These are phyloP conservation scores for Siderastrea siderea DNA, from an alignment of 92 coral and sea anemone species.

Conservation along the genomic window DNA sequence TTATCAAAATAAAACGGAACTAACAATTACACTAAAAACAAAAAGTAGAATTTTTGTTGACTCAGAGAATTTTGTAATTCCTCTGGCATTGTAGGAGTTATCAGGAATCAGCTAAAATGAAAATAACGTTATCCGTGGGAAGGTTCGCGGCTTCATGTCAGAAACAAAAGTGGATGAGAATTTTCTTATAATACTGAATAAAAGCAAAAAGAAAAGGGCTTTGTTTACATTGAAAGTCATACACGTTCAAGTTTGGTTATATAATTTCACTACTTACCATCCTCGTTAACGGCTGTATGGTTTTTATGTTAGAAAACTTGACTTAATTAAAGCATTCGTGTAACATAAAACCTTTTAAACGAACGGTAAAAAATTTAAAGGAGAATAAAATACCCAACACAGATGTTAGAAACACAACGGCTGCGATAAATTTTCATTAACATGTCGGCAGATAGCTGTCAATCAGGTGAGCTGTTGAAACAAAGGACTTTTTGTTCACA, in stretches of 20 bases:
- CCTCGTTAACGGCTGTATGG: too few relatives aligned
- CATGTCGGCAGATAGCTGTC: neutral
- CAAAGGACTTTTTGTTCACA: neutral
- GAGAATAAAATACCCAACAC: neutral
- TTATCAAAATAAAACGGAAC: too few relatives aligned
- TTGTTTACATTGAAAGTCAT: neutral
- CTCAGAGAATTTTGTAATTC: too few relatives aligned
- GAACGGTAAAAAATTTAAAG: neutral
- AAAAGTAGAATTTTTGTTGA: too few relatives aligned
- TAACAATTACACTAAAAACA: too few relatives aligned
- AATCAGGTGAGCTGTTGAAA: neutral
- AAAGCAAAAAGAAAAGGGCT: neutral
- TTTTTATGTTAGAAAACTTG: neutral
- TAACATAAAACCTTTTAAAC: neutral
- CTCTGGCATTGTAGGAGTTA: too few relatives aligned
- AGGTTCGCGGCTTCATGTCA: neutral
- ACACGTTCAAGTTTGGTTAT: neutral
- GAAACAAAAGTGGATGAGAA: neutral
- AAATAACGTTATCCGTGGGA: too few relatives aligned
- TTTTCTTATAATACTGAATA: too few relatives aligned
- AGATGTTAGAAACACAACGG: neutral
- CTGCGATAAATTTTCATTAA: neutral
- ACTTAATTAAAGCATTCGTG: neutral
- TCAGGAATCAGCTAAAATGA: too few relatives aligned
- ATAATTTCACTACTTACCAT: neutral